Conservation (phyloP, 2,113 vertebrate genomes). For the Buteo buteo region DNA sequence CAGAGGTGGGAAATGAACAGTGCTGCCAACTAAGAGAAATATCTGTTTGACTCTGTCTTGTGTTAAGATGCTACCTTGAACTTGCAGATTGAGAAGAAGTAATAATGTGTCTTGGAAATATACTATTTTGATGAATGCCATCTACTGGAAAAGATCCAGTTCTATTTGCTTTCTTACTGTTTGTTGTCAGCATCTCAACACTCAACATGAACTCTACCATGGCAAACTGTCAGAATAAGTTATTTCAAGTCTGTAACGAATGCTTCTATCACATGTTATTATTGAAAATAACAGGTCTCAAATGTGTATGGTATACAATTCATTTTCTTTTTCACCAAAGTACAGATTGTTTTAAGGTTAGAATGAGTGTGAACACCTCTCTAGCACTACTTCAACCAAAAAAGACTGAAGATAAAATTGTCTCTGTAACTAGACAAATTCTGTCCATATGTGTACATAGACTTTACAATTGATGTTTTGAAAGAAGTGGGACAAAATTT, state of each 20-base stretch:
- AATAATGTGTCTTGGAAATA: constrained; percentile 20
- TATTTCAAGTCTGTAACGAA: constrained; percentile 64
- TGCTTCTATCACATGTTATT: constrained; percentile 55
- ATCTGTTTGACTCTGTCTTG: neutral
- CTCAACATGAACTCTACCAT: constrained; percentile 32
- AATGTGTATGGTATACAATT: constrained; percentile 26
- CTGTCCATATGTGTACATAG: neutral
- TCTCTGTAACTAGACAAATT: neutral
- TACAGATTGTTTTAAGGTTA: neutral
- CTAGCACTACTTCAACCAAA: neutral
- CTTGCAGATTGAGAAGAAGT: constrained; percentile 57
- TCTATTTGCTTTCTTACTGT: constrained; percentile 53
- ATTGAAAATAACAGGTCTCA: constrained; percentile 67
- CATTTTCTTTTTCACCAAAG: constrained; percentile 38
- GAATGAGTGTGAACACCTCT: neutral
- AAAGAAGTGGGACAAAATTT: neutral
- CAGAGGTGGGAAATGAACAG: neutral
- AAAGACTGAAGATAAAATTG: neutral
- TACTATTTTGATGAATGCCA: constrained; percentile 29
- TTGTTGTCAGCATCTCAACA: constrained; percentile 60
- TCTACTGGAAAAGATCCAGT: constrained; percentile 46
- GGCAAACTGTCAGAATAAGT: constrained; percentile 57
- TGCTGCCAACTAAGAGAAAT: neutral
- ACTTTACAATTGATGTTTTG: neutral
- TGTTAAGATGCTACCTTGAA: constrained; percentile 51